A percentile compares a stretch with the other conserved stretches of the same genome.
These are phyloP conservation scores for Sminthopsis crassicaudata DNA, from an alignment of 2,113 vertebrate species.

Conservation along the genomic window DNA sequence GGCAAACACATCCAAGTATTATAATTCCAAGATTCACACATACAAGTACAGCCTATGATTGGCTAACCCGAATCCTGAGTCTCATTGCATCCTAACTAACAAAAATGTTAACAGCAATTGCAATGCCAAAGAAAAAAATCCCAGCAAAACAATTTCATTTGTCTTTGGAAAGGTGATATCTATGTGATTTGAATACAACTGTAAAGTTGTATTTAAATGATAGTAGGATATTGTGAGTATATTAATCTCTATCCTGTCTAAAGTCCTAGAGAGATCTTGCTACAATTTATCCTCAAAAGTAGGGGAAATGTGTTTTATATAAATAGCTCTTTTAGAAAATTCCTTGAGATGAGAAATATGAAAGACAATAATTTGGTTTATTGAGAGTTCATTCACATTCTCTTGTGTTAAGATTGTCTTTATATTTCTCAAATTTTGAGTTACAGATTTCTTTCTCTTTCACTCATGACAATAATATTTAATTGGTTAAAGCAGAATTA, in stretches of 20 bases:
- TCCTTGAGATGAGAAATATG: slow-evolving; percentile 12
- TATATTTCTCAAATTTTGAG: not conserved
- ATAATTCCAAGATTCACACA: not conserved
- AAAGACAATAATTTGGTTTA: not conserved
- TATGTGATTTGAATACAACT: slow-evolving; percentile 45
- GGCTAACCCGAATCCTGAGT: not conserved
- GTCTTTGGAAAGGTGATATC: slow-evolving; percentile 14
- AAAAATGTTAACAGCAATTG: not conserved
- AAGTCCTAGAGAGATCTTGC: slow-evolving; percentile 5
- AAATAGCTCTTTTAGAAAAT: slow-evolving; percentile 41
- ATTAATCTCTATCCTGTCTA: not conserved
- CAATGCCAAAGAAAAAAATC: not conserved
- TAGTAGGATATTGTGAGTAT: slow-evolving; percentile 40
- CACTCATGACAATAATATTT: not conserved
- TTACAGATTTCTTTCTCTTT: not conserved
- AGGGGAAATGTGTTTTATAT: not conserved
- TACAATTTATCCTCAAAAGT: not conserved
- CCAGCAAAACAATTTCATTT: slow-evolving; percentile 26
- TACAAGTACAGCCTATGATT: not conserved
- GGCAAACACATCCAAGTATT: slow-evolving; percentile 12
- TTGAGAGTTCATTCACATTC: not conserved
- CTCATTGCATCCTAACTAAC: not conserved
- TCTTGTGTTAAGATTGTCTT: not conserved
- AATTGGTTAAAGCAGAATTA: not conserved
- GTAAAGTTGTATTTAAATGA: slow-evolving; percentile 37